A percentile compares a stretch with the other conserved stretches of the same genome.
These are phyloP conservation scores for Enteromius treurensis DNA, from an alignment of 2,797 vertebrate species.

Conservation along the genomic window DNA sequence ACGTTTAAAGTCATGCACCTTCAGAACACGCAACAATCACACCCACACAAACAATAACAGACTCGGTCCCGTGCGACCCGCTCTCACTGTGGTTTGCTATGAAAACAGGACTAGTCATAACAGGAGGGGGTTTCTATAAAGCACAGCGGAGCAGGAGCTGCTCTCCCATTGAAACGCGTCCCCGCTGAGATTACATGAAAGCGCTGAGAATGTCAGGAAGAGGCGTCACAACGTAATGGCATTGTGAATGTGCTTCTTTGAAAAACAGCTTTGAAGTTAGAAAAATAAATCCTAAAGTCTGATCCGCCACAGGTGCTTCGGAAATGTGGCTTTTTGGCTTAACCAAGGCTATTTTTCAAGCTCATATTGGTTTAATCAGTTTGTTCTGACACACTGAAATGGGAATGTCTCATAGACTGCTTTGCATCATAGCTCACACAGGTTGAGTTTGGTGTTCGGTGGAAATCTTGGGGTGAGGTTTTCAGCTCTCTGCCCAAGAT, in stretches of 20 bases:
- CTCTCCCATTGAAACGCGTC: conserved; percentile 70
- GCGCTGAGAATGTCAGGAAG: conserved; percentile 70
- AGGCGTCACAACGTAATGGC: conserved; percentile 64
- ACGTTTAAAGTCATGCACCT: conserved; percentile 35
- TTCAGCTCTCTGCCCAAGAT: not conserved
- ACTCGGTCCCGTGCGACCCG: not conserved
- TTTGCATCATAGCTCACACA: not conserved
- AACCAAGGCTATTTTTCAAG: not conserved
- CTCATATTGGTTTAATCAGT: not conserved
- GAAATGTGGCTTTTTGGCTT: not conserved
- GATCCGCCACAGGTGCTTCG: conserved; percentile 60
- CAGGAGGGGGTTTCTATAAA: conserved; percentile 43
- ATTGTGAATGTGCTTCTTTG: conserved; percentile 59
- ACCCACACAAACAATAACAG: conserved; percentile 32
- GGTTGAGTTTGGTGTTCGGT: not conserved
- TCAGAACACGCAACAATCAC: conserved; percentile 54
- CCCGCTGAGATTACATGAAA: conserved; percentile 62
- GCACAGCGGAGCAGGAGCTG: conserved; percentile 45
- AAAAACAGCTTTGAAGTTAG: conserved; percentile 75
- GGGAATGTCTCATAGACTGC: not conserved
- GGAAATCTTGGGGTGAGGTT: not conserved
- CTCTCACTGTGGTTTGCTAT: conserved; percentile 30
- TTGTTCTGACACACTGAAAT: not conserved
- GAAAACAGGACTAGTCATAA: conserved; percentile 55
- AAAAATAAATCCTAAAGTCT: conserved; percentile 81